Base-by-base conservation (phyloP, 2,113 vertebrate species). In the Egretta garzetta region DNA sequence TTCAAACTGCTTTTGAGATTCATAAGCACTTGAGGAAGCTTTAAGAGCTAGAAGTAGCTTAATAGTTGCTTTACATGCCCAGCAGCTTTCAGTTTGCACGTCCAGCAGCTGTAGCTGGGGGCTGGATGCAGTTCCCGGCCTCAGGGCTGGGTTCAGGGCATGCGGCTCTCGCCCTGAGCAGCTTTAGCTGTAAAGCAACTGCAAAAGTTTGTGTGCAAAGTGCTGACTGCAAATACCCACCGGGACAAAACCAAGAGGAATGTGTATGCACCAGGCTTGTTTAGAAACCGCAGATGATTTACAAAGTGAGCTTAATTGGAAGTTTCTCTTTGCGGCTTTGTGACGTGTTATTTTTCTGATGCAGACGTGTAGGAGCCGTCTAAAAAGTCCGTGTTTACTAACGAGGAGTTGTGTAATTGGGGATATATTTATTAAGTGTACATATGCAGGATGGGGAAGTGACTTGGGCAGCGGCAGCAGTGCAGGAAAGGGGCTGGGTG, bases 221-320 rank as follows among this genome's bases (percentile, higher is more conserved):
- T 58, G 72, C 91, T 79, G 80, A 71, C 76, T 94, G 76, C 83
- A 92, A 20, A 35, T 28, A 79, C 55, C 59, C 68, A 63, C 87
- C 75, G n/a, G 2, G 13, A 92, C 68, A 59, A 56, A 77, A 22
- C 12, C 43, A 80, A 55, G 92, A 81, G 62, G 83, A 92, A 92
- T 67, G 82, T 37, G 56, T 75, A 41, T 7, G n/a, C 10, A 16
- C 79, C 63, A 77, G 90, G 55, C 90, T 88, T 88, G 96, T 93
- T 95, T 88, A 37, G 95, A 94, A 95, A 86, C 85, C 8, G 0
- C 85, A 73, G 86, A 93, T 95, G 88, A 96, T 94, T 93, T 97
- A 94, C 92, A 95, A 86, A 96, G 90, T 92, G 88, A 81, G 60
- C 80, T 83, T 93, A 95, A 96, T 85, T 91, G 81, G 88, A 92